Conservation (phyloP, 2,113 vertebrate genomes). For the Taurulus bubalis region DNA sequence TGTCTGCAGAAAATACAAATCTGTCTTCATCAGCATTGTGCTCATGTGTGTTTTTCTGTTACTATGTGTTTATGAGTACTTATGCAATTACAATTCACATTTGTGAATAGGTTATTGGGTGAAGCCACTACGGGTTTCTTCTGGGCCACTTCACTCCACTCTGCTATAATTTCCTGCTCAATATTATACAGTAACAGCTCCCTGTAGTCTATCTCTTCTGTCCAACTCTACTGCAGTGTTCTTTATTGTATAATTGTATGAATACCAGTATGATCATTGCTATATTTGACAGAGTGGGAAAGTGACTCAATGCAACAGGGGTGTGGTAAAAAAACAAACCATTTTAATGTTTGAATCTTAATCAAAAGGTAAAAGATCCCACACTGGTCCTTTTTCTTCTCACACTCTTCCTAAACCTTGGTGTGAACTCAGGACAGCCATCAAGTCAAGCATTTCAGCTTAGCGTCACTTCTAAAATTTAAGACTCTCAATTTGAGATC, state of each 20-base stretch:
- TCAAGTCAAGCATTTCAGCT: slow-evolving; percentile 24
- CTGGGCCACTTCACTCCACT: slow-evolving; percentile 17
- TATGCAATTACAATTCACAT: slow-evolving; percentile 21
- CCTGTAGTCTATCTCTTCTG: not conserved
- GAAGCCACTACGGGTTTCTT: slow-evolving; percentile 30
- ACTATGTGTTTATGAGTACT: slow-evolving; percentile 19
- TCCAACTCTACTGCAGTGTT: not conserved
- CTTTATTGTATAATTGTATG: not conserved
- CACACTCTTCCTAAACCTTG: not conserved
- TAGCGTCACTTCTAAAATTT: not conserved
- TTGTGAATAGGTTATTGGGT: slow-evolving; percentile 40
- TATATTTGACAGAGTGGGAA: not conserved
- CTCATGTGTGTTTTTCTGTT: not conserved
- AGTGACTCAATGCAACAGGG: not conserved
- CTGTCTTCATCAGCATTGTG: slow-evolving; percentile 8
- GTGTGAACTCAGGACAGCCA: not conserved
- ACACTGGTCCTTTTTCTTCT: not conserved
- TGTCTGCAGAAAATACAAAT: slow-evolving; percentile 37
- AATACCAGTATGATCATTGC: not conserved
- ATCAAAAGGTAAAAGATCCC: not conserved
- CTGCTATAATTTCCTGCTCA: slow-evolving; percentile 9
- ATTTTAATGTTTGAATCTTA: slow-evolving; percentile 8
- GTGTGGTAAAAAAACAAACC: not conserved
- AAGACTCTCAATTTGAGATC: slow-evolving; percentile 11
- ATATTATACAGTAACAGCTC: slow-evolving; percentile 16